Percentiles rank a stretch among this genome's conserved stretches.
Evolutionary conservation across 2,888 invertebrate species (phyloP).

Genomic region (Himalopsyche kuldschensis): DNA sequence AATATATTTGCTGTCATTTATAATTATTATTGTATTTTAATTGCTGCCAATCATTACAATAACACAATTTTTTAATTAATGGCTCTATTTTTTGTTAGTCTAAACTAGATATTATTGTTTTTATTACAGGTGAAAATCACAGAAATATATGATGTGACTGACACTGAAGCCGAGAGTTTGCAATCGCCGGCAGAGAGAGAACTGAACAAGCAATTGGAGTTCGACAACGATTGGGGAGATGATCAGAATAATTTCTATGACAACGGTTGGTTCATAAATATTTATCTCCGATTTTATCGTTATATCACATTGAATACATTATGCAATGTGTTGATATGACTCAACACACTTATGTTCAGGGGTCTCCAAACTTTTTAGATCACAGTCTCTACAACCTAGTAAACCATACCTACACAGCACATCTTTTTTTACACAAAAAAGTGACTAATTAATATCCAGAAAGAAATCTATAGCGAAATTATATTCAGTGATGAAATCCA

Average conservation of each 20-base stretch:
- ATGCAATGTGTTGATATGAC: no score
- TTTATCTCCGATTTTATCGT: slow-evolving; percentile 10
- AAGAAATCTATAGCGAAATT: no score
- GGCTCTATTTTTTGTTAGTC: background rate
- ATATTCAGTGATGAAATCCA: no score
- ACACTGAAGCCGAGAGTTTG: slow-evolving; percentile 68
- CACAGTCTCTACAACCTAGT: no score
- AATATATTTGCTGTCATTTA: background rate
- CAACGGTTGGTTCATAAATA: slow-evolving; percentile 41
- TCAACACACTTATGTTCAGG: no score
- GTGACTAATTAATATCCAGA: no score
- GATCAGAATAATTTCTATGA: slow-evolving; percentile 47
- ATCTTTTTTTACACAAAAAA: no score
- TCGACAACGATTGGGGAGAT: slow-evolving; percentile 66
- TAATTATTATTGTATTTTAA: background rate
- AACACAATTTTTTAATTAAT: background rate
- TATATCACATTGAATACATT: background rate
- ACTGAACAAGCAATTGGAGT: slow-evolving; percentile 65
- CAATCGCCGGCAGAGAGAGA: slow-evolving; percentile 65
- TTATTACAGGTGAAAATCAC: slow-evolving; percentile 73
- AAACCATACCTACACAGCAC: no score
- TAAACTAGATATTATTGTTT: background rate
- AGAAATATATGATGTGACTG: slow-evolving; percentile 86
- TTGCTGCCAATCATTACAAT: background rate
- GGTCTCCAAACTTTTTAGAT: no score